Percentiles rank a stretch among this genome's conserved stretches.
Evolutionary conservation across 1,140 invertebrate genomes (phyloP).

Genomic region (Aphis craccivora): DNA sequence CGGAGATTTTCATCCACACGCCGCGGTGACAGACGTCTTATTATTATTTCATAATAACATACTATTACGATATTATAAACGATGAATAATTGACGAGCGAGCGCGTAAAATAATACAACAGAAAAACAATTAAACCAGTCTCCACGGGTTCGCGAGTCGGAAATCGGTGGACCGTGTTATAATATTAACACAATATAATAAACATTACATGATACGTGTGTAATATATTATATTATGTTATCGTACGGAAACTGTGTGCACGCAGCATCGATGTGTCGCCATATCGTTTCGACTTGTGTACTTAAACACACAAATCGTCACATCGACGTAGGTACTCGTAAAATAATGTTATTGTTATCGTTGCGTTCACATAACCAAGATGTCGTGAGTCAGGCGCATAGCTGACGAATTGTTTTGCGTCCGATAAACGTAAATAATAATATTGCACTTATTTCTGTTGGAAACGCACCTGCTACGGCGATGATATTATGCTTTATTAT

Average conservation of each 20-base stretch:
- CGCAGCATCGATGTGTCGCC: neutral
- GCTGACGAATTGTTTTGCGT: neutral
- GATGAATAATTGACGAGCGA: neutral
- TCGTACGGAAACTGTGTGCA: neutral
- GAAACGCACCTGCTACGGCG: neutral
- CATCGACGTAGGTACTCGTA: neutral
- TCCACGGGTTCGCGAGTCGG: neutral
- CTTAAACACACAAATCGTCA: neutral
- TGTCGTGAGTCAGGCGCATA: neutral
- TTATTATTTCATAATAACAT: neutral
- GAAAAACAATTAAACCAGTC: constrained; percentile 16
- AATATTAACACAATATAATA: neutral
- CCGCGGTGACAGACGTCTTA: neutral
- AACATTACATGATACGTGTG: neutral
- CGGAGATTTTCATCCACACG: neutral
- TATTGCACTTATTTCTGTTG: neutral
- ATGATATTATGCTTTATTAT: too few species aligned
- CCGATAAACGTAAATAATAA: constrained; percentile 11
- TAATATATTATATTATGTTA: neutral
- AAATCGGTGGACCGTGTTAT: neutral
- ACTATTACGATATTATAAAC: neutral
- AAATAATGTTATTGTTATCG: neutral
- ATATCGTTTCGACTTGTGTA: neutral
- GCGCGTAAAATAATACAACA: neutral
- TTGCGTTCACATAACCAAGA: neutral